Base-by-base conservation (phyloP, 2,888 invertebrate genomes). In the Eurytoma adleriae region DNA sequence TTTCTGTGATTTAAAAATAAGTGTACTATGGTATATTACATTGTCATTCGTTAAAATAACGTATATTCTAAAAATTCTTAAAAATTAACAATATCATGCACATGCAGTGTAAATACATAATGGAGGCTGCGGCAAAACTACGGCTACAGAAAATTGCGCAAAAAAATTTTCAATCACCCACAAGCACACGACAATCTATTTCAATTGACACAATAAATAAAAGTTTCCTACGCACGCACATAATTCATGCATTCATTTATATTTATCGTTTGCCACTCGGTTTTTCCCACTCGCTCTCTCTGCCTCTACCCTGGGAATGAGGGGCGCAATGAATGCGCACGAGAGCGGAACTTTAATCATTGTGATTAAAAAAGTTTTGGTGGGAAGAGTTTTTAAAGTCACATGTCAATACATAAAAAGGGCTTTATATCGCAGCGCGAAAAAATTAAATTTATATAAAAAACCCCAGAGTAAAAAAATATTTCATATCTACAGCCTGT, bases 261-360 rank as follows among this genome's bases (percentile, higher is more conserved):
- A 40, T 64, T 64, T 64, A 64, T 64, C 64, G 16, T 20, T 57
- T 13, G 40, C 59, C 20, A 20, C 40, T 7, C 64, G 64, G 30
- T 10, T 64, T 64, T 48, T 48, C 40, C 64, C 64, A 64, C 64
- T 64, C 64, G 40, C 40, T 64, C 64, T 40, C 64, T 4, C n/a
- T 2, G 24, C 1, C n/a, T 12, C 20, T 4, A 20, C 3, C 57
- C 20, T 59, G 40, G 40, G 40, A 40, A 40, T 7, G 40, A 40
- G 40, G 7, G 40, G 40, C 40, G 7, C 40, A 40, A 3, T 40
- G 40, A 40, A 40, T 40, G 40, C 4, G 40, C 40, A 40, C 7
- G 40, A 40, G 7, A 4, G 40, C 40, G 7, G 7, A 4, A 7
- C 7, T 40, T 40, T 40, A 40, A 40, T 40, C 40, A 40, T 40